Evolutionary conservation across 2,888 invertebrate genomes (phyloP), one percentile per base, ranked within the genome.

Genomic region (Blera fallax): DNA sequence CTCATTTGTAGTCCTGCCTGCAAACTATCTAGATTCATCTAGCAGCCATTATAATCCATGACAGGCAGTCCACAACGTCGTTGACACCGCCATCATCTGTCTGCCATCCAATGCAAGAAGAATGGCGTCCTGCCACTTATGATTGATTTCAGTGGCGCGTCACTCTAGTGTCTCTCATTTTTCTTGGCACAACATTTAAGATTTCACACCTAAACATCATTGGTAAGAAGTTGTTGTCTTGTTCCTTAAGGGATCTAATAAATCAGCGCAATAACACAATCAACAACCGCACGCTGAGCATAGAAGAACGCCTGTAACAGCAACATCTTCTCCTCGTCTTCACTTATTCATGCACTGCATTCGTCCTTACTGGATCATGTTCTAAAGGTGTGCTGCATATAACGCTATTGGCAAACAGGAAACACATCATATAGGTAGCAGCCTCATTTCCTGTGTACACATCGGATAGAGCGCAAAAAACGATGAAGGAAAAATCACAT

Each of bases 121-220:
- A 69, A 70, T 32, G 40, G 21, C 40, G 76, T 43, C 24, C 69
- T 77, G 76, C 34, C 70, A 64, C 56, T 50, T 76, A 24, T 82
- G 76, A 82, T 82, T 82, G 81, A 82, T 82, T 56, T 82, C 69
- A 77, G 50, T 43, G 48, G 56, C 40, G 70, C 50, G 54, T 60
- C 54, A 45, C 7, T 56, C 27, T 37, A 48, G 18, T 34, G 34
- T 34, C 29, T 43, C 24, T 21, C 67, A 50, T 58, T 32, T 56
- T 16, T 48, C 56, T 69, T 64, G 77, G 54, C 62, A 64, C n/a
- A 40, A n/a, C 27, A 32, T 70, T 77, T 58, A 64, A 72, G 54
- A 67, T 60, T 54, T 78, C 65, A 67, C 65, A 73, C 65, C 54
- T 37, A 60, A 11, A 34, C 18, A 11, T 11, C 24, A 37, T 48